Conservation (phyloP, 2,113 vertebrate species). For the Limanda limanda region DNA sequence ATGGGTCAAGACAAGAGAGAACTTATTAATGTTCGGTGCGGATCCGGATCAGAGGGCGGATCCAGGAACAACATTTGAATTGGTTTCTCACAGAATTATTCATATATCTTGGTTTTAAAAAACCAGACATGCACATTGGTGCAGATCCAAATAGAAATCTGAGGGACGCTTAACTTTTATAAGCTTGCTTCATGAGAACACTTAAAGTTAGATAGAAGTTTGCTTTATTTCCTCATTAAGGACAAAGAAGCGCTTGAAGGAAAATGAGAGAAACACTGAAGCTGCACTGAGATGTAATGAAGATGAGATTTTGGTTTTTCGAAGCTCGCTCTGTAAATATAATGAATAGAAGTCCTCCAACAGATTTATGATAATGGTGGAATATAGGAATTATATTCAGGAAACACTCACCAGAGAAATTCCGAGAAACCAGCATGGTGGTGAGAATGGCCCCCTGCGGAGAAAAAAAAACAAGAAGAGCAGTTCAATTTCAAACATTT, state of each 20-base stretch:
- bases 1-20: too few species aligned
- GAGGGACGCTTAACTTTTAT: too few species aligned
- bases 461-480: conserved; percentile 4
- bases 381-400: neutral
- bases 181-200: too few species aligned
- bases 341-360: neutral
- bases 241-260: neutral
- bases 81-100: too few species aligned
- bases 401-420: conserved; percentile 92
- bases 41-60: too few species aligned
- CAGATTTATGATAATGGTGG: neutral
- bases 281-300: conserved; percentile 47
- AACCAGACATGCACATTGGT: too few species aligned
- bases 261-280: conserved; percentile 55
- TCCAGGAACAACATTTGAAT: too few species aligned
- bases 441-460: conserved; percentile 93
- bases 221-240: too few species aligned
- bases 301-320: conserved; percentile 23
- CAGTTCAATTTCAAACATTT: neutral
- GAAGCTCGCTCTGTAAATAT: conserved; percentile 27
- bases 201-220: too few species aligned
- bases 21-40: too few species aligned
- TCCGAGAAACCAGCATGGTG: conserved; percentile 96
- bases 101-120: too few species aligned
- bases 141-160: too few species aligned